Conservation (phyloP, 2,113 vertebrate species). For the Macroglossus sobrinus region DNA sequence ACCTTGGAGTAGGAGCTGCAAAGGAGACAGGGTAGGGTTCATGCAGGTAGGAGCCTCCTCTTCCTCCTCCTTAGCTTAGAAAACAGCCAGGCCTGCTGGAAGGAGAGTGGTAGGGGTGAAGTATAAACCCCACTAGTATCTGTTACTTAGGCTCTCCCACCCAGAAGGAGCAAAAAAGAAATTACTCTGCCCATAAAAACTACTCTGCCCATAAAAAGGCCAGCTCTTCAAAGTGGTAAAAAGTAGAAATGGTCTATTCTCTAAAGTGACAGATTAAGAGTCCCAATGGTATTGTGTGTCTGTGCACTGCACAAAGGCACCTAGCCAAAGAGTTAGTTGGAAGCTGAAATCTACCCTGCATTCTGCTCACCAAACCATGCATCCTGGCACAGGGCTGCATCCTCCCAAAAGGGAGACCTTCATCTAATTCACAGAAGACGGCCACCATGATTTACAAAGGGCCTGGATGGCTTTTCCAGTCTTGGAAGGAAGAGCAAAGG, state of each 20-base stretch:
- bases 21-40: neutral
- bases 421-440: neutral
- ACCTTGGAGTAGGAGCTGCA: neutral
- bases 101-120: neutral
- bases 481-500: neutral
- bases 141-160: neutral
- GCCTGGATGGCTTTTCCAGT: neutral
- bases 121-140: neutral
- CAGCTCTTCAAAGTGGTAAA: neutral
- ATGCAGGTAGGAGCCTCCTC: neutral
- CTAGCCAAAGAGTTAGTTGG: neutral
- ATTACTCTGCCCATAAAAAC: neutral
- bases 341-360: neutral
- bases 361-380: neutral
- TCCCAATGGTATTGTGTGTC: too few relatives aligned
- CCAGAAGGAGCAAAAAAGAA: neutral
- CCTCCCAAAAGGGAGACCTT: neutral
- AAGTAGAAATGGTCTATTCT: neutral
- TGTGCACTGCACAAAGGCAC: neutral
- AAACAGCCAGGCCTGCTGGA: neutral
- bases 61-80: neutral
- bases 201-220: neutral
- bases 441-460: neutral
- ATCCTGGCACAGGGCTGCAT: neutral
- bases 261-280: neutral